These are phyloP conservation scores for Myathropa florea DNA, from an alignment of 2,888 invertebrate species.

Conservation along the genomic window DNA sequence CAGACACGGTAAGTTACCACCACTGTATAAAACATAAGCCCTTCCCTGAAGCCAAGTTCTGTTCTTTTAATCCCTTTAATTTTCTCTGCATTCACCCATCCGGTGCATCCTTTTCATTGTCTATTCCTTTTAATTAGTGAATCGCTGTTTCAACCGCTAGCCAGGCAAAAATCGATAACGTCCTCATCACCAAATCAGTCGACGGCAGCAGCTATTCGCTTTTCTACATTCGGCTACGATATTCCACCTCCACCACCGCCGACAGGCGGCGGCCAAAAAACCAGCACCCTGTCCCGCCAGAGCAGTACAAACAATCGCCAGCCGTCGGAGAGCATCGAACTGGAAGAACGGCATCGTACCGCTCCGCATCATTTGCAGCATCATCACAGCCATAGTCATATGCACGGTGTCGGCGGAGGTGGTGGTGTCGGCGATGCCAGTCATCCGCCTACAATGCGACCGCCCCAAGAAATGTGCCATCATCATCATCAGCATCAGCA, in stretches of 20 bases:
- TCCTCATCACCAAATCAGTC: constrained; percentile 75
- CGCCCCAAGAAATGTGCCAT: constrained; percentile 75
- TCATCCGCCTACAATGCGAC: constrained; percentile 57
- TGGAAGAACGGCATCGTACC: constrained; percentile 77
- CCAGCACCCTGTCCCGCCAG: constrained; percentile 74
- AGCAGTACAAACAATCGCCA: constrained; percentile 68
- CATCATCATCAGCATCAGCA: constrained; percentile 80
- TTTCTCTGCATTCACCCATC: not conserved
- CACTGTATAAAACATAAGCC: not conserved
- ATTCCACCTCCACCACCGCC: constrained; percentile 72
- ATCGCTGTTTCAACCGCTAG: constrained; percentile 77
- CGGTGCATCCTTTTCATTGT: constrained; percentile 75
- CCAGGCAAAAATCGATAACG: constrained; percentile 78
- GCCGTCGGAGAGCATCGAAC: constrained; percentile 76
- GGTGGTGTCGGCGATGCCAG: constrained; percentile 53
- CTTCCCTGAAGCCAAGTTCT: not conserved
- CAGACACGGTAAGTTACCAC: constrained; percentile 88
- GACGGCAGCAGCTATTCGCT: constrained; percentile 76
- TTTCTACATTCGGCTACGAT: constrained; percentile 80
- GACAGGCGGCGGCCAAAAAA: constrained; percentile 41
- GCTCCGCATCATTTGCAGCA: constrained; percentile 73
- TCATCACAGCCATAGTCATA: constrained; percentile 70
- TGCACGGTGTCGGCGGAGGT: constrained; percentile 7
- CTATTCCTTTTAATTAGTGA: constrained; percentile 75
- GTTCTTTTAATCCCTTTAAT: constrained; percentile 17